Base-by-base conservation (phyloP, 2,888 invertebrate species). In the Drosophila gaucha region DNA sequence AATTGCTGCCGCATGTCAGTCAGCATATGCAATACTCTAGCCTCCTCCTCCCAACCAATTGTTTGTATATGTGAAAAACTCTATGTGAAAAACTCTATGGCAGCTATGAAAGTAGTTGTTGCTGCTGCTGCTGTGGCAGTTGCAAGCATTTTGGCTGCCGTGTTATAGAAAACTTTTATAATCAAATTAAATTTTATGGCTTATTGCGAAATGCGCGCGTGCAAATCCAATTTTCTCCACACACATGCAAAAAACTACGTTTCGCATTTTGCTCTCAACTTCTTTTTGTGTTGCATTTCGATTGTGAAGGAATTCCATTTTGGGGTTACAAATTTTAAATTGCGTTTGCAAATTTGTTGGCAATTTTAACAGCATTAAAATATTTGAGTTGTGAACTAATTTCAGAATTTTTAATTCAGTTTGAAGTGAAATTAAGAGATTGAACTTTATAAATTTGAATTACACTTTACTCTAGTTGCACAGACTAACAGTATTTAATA, bases 101-200 rank as follows among this genome's bases (percentile, higher is more conserved):
- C 56, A 31, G 28, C 43, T 18, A 28, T 54, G 51, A 49, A 31
- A 62, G 28, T 63, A 24, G 50, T 57, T 62, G 49, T 36, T 62
- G 26, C 33, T 28, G 14, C 26, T 43, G 28, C 16, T 43, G 16
- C 43, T 43, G 6, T 66, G 35, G 38, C 64, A 62, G 46, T 63
- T 46, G 47, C 65, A 33, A 20, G 44, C 51, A 44, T 41, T 69
- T 59, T 41, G 59, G 14, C 35, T 55, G 35, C 58, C 67, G 57
- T 77, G 65, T 79, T 72, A 69, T 73, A 85, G 86, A 80, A 41
- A 87, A 87, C 85, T 83, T 83, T 86, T 88, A 84, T 82, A 77
- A 79, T 77, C 86, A 84, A 86, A 84, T 84, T 88, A 79, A 86
- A 86, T 84, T 86, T 88, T 73, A 84, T 88, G 70, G 88, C 83